Evolutionary conservation across 2,888 invertebrate genomes (phyloP).

Genomic region (Brachypterus glaber): DNA sequence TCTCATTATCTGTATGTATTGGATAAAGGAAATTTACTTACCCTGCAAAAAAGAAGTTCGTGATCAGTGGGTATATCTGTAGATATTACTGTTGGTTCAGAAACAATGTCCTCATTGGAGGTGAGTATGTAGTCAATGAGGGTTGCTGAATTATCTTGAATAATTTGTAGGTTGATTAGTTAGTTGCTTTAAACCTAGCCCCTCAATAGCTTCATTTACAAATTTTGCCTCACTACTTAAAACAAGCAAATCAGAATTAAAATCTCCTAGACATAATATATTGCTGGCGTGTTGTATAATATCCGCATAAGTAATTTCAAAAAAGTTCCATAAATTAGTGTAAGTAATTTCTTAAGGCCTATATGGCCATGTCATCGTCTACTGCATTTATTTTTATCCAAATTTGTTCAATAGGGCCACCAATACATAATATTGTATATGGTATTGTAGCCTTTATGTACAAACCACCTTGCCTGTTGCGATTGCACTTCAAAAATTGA

Average conservation of each 20-base stretch:
- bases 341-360: slow-evolving; percentile 2
- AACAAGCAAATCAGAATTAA: too few species aligned
- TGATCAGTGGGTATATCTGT: too few species aligned
- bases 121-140: slow-evolving; percentile 3
- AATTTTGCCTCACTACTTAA: neutral
- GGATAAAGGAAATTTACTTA: neutral
- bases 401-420: neutral
- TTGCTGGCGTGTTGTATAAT: too few species aligned
- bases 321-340: too few species aligned
- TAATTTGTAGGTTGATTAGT: neutral
- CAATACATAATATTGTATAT: neutral
- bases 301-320: too few species aligned
- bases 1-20: too few species aligned
- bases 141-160: neutral
- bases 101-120: neutral
- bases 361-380: neutral
- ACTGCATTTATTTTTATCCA: slow-evolving; percentile 5
- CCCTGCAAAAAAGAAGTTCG: neutral
- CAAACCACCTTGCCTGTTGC: neutral
- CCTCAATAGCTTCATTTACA: neutral
- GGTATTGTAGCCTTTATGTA: slow-evolving; percentile 3
- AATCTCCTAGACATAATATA: too few species aligned
- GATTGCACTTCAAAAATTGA: neutral
- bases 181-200: slow-evolving; percentile 1
- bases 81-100: too few species aligned